These are phyloP conservation scores for Temnopleurus reevesii DNA, from an alignment of 53 echinoderm and acorn worm species.

Conservation along the genomic window DNA sequence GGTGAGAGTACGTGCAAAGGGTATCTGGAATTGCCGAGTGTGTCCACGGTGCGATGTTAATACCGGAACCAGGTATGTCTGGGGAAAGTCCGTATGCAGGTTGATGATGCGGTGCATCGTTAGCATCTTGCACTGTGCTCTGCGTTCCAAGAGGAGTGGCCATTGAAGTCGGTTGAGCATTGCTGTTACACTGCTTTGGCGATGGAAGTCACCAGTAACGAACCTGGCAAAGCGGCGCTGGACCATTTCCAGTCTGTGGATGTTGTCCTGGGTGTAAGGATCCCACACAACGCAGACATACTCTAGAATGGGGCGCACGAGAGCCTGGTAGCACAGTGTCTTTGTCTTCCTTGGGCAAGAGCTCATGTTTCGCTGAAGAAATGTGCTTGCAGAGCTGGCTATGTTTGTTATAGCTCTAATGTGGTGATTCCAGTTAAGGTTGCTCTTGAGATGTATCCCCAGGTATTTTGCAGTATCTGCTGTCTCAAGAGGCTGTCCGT, in stretches of 20 bases:
- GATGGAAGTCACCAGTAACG: too few relatives aligned
- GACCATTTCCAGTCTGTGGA: constrained; percentile 51
- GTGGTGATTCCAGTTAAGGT: background rate
- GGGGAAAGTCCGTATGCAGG: background rate
- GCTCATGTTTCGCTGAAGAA: constrained; percentile 33
- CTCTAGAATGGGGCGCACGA: constrained; percentile 47
- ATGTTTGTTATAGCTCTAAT: background rate
- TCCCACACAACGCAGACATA: constrained; percentile 51
- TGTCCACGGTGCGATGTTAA: background rate
- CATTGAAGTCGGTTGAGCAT: background rate
- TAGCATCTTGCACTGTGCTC: background rate
- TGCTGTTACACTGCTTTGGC: too few relatives aligned
- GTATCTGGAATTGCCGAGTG: background rate
- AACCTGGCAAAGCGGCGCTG: too few relatives aligned
- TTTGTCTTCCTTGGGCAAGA: constrained; percentile 46
- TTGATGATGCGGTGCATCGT: background rate
- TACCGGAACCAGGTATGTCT: background rate
- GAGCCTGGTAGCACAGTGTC: constrained; percentile 45
- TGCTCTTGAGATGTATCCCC: background rate
- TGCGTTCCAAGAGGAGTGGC: too few relatives aligned
- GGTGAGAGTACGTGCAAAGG: background rate
- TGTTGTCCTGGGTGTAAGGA: constrained; percentile 11
- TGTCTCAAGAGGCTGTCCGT: background rate
- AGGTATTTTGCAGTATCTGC: background rate
- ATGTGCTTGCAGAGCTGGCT: background rate